phyloP scores from a whole-genome alignment of 2,888 invertebrate genomes.

The Diarsia mendica region DNA sequence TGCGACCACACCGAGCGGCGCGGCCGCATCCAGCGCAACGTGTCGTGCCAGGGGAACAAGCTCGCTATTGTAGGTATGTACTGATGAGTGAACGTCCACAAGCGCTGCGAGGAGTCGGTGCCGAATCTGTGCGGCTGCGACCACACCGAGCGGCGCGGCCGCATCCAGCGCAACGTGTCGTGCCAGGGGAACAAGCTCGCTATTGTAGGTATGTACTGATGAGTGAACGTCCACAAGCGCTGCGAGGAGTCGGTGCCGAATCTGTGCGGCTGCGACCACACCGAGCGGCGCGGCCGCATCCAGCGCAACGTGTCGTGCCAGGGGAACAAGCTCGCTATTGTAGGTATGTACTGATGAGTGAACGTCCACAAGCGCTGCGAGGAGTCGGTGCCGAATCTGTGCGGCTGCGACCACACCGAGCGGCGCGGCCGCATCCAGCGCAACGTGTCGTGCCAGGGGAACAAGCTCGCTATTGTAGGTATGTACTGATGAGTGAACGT shows the following conservation, averaged over 20 bases:
- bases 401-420: slow-evolving; percentile 99
- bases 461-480: slow-evolving; percentile 96
- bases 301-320: slow-evolving; percentile 94
- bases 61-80: slow-evolving; percentile 94
- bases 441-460: slow-evolving; percentile 94
- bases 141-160: slow-evolving; percentile 99
- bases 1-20: slow-evolving; percentile 99
- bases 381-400: slow-evolving; percentile 99
- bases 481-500: slow-evolving; percentile 98
- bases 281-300: slow-evolving; percentile 98
- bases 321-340: slow-evolving; percentile 95
- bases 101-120: slow-evolving; percentile 99
- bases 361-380: slow-evolving; percentile 99
- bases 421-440: slow-evolving; percentile 98
- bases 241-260: slow-evolving; percentile 99
- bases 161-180: slow-evolving; percentile 96
- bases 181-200: slow-evolving; percentile 95
- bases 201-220: slow-evolving; percentile 92
- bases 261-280: slow-evolving; percentile 99
- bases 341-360: slow-evolving; percentile 92
- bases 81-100: slow-evolving; percentile 97
- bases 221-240: slow-evolving; percentile 99
- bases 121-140: slow-evolving; percentile 99
- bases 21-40: slow-evolving; percentile 97
- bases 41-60: slow-evolving; percentile 94